phyloP scores from a whole-genome alignment of 2,888 invertebrate genomes.

The Oscheius sp. region DNA sequence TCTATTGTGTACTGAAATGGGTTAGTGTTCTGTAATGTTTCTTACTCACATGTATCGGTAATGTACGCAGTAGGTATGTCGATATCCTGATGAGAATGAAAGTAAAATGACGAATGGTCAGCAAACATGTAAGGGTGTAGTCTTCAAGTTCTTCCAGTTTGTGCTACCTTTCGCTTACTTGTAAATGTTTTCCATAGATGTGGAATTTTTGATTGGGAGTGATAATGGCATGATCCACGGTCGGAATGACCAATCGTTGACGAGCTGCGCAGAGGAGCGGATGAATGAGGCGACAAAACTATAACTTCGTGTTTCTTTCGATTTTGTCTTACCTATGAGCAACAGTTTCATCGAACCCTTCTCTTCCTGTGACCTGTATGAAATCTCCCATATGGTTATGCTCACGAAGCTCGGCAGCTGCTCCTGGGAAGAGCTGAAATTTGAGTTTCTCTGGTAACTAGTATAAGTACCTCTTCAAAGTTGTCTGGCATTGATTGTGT shows the following conservation, averaged over 20 bases:
- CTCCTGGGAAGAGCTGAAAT: constrained; percentile 49
- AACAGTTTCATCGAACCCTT: constrained; percentile 42
- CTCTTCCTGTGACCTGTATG: constrained; percentile 49
- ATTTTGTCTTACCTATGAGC: constrained; percentile 38
- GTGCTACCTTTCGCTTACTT: constrained; percentile 35
- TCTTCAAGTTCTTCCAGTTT: constrained; percentile 34
- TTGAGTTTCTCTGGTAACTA: background rate
- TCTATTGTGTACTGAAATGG: constrained; percentile 48
- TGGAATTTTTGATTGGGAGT: constrained; percentile 43
- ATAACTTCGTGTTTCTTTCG: background rate
- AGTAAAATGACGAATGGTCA: constrained; percentile 59
- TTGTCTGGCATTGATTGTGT: constrained; percentile 51
- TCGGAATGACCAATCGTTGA: constrained; percentile 55
- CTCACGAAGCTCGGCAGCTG: constrained; percentile 43
- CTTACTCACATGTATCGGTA: constrained; percentile 50
- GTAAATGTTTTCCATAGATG: constrained; percentile 50
- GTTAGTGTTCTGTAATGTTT: background rate
- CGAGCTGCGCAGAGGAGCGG: constrained; percentile 45
- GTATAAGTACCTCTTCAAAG: constrained; percentile 48
- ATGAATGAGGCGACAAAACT: constrained; percentile 47
- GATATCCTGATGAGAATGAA: constrained; percentile 45
- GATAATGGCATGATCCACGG: constrained; percentile 54
- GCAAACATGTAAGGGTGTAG: constrained; percentile 55
- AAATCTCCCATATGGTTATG: constrained; percentile 59
- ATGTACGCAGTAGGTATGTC: constrained; percentile 56